These are phyloP conservation scores for Coptodon bakossiorum DNA, from an alignment of 2,113 vertebrate species.

Conservation along the genomic window DNA sequence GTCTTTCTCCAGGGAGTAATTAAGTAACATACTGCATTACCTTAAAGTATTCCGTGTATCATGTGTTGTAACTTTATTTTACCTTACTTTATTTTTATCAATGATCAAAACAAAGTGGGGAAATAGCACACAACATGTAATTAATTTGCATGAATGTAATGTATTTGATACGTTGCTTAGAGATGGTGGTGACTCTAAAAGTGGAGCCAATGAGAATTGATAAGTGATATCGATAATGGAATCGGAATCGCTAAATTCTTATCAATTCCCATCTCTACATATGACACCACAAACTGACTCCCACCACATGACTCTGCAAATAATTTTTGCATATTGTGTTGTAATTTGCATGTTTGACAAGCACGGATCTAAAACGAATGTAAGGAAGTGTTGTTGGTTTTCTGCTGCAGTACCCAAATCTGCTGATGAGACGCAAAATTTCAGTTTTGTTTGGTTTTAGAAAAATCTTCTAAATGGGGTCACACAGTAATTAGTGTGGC, in stretches of 20 bases:
- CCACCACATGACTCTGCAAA: neutral
- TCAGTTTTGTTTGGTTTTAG: neutral
- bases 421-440: neutral
- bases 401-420: neutral
- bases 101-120: neutral
- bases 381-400: neutral
- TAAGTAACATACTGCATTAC: neutral
- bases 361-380: rapidly evolving
- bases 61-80: rapidly evolving
- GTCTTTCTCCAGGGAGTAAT: neutral
- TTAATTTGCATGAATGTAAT: neutral
- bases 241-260: neutral
- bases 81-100: neutral
- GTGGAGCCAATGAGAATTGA: neutral
- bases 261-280: neutral
- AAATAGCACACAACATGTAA: neutral
- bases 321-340: neutral
- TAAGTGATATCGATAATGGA: neutral
- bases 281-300: neutral
- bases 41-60: neutral
- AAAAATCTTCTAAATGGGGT: neutral
- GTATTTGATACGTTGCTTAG: neutral
- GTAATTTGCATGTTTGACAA: neutral
- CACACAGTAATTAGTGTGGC: neutral
- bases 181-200: neutral